Conservation (phyloP, 2,113 vertebrate genomes). For the Mobula hypostoma region DNA sequence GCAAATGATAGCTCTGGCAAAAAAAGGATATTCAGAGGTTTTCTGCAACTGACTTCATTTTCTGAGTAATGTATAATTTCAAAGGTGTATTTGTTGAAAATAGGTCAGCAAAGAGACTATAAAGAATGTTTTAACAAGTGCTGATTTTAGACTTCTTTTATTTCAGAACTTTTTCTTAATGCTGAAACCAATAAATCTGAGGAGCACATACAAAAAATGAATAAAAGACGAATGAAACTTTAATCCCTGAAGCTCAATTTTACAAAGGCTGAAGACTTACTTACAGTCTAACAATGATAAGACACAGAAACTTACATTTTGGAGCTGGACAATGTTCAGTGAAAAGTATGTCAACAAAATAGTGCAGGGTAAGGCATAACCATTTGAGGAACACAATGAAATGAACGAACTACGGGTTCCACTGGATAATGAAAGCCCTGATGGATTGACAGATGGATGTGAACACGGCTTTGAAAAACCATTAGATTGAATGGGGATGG, state of each 20-base stretch:
- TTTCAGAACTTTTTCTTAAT: not conserved
- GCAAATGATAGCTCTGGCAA: not conserved
- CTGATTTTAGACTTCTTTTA: not conserved
- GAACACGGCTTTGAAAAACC: no score
- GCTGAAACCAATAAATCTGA: not conserved
- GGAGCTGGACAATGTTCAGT: not conserved
- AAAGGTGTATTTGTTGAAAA: not conserved
- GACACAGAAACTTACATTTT: not conserved
- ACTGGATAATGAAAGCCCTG: no score
- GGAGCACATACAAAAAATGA: not conserved
- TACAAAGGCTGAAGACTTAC: not conserved
- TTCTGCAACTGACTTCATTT: not conserved
- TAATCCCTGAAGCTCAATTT: not conserved
- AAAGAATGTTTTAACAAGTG: slow-evolving; percentile 1
- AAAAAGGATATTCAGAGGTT: not conserved
- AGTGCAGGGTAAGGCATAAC: not conserved
- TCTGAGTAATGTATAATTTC: not conserved
- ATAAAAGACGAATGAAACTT: not conserved
- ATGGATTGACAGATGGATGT: no score
- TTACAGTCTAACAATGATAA: not conserved
- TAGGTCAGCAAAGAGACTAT: not conserved
- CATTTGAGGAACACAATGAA: not conserved
- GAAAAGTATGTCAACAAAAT: not conserved
- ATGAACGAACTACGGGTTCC: not conserved
- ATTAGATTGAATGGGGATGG: no score